Evolutionary conservation across 2,113 vertebrate genomes (phyloP).

Genomic region (Xenopus laevis): DNA sequence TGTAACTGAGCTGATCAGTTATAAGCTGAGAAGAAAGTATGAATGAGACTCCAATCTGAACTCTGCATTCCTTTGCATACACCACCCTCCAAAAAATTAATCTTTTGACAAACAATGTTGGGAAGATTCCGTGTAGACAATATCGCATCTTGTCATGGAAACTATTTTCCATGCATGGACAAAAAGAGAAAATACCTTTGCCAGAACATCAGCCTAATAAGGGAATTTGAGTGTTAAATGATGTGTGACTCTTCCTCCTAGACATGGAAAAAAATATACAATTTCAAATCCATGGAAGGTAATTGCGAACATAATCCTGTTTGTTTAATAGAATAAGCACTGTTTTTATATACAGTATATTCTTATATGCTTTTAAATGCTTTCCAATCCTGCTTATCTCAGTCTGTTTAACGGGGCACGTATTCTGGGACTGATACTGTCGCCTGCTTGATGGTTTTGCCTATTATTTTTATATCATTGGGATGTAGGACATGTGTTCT

Average conservation of each 20-base stretch:
- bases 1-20: not conserved
- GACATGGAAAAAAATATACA: constrained; percentile 48
- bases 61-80: constrained; percentile 16
- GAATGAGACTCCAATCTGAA: constrained; percentile 1
- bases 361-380: too few relatives aligned
- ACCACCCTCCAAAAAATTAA: constrained; percentile 26
- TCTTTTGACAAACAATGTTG: constrained; percentile 43
- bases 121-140: constrained; percentile 54
- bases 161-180: constrained; percentile 58
- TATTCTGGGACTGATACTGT: too few relatives aligned
- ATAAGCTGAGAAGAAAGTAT: not conserved
- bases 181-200: constrained; percentile 51
- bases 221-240: constrained; percentile 50
- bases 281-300: constrained; percentile 30
- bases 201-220: constrained; percentile 56
- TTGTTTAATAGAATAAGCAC: too few relatives aligned
- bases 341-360: too few relatives aligned
- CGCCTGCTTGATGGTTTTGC: too few relatives aligned
- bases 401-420: too few relatives aligned
- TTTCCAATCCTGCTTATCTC: too few relatives aligned
- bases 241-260: constrained; percentile 47
- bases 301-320: too few relatives aligned
- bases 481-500: too few relatives aligned
- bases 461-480: too few relatives aligned
- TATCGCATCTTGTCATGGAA: constrained; percentile 52